Conservation (phyloP, 2,113 vertebrate genomes). For the Leptobrachium leishanense region DNA sequence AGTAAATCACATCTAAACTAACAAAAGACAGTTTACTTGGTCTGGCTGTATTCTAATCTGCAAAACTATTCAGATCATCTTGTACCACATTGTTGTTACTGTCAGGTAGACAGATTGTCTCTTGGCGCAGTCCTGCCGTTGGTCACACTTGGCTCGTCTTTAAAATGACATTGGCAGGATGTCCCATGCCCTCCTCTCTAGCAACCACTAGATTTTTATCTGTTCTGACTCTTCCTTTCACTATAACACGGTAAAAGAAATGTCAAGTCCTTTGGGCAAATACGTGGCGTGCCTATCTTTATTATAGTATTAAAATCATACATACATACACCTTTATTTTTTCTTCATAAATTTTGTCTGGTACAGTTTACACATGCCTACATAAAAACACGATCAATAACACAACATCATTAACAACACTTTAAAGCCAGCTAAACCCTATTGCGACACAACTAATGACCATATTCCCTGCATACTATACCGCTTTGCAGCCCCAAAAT, state of each 20-base stretch:
- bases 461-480: too few species aligned
- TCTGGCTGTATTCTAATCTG: slow-evolving; percentile 68
- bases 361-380: too few species aligned
- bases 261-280: too few species aligned
- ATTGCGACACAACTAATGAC: too few species aligned
- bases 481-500: too few species aligned
- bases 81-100: slow-evolving; percentile 74
- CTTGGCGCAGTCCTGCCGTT: slow-evolving; percentile 76
- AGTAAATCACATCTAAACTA: slow-evolving; percentile 59
- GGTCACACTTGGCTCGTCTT: slow-evolving; percentile 75
- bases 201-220: slow-evolving; percentile 63
- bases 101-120: slow-evolving; percentile 78
- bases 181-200: slow-evolving; percentile 77
- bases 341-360: too few species aligned
- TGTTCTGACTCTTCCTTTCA: slow-evolving; percentile 76
- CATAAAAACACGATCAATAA: too few species aligned
- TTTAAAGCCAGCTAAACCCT: too few species aligned
- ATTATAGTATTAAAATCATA: too few species aligned
- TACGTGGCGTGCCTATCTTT: too few species aligned
- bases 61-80: slow-evolving; percentile 73
- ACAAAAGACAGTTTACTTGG: slow-evolving; percentile 73
- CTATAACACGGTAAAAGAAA: slow-evolving; percentile 75
- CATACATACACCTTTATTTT: too few species aligned
- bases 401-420: too few species aligned
- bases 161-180: slow-evolving; percentile 72